Evolutionary conservation across 1,140 invertebrate species (phyloP), one percentile per base, ranked within the genome.

Genomic region (Phymastichus coffea): DNA sequence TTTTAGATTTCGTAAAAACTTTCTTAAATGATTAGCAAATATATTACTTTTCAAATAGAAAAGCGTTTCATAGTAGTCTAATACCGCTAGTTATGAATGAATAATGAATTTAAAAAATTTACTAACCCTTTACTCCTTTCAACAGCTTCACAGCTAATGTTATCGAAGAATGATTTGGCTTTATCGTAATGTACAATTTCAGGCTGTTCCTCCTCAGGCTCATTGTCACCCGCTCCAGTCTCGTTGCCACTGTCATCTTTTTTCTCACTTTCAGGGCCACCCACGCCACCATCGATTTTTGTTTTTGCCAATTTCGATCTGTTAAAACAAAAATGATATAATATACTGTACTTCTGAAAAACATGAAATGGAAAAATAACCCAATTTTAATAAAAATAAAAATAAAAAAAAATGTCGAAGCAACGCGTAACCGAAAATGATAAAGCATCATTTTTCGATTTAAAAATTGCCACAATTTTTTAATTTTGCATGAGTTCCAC

Each of bases 81-180:
- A n/a, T n/a, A n/a, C n/a, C n/a, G n/a, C n/a, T n/a, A n/a, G n/a
- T n/a, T n/a, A n/a, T n/a, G n/a, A n/a, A n/a, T 6, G 7, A 37
- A 35, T 35, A 46, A 17, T 19, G n/a, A 46, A 46, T 43, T 23
- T 12, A 33, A 43, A 30, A 49, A 17, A 41, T 20, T 41, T 47
- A 43, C 59, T 51, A 12, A 91, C 87, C 90, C 90, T 82, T 90
- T 89, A 76, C 84, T 88, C 80, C 92, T 88, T 76, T 99, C 95
- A 33, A 95, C 89, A 64, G 97, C 93, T 78, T 99, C 97, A 80
- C 97, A 99, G 64, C 94, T 97, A 68, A 99, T 99, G 70, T 92
- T 96, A 79, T 99, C 97, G 80, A 99, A 99, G 86, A 99, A 99
- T 44, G 95, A 98, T 78, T 97, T 97, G 60, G 87, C 87, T 81